Conservation (phyloP, 1,140 invertebrate species). For the Lucilia sericata region DNA sequence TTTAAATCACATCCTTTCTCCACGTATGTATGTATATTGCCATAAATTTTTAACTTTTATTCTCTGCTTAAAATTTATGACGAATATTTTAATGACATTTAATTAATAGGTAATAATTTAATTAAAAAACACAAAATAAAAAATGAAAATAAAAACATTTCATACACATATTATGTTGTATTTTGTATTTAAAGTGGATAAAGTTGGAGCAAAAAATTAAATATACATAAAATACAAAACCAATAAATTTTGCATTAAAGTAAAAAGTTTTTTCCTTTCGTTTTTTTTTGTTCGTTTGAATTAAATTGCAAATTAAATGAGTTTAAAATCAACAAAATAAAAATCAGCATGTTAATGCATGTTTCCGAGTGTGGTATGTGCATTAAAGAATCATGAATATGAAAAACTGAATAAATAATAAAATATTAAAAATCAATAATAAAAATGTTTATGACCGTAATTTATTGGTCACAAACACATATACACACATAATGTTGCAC, state of each 20-base stretch:
- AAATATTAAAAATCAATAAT: constrained; percentile 9
- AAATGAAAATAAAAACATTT: background rate
- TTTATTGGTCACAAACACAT: background rate
- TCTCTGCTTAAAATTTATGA: constrained; percentile 21
- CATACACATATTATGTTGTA: background rate
- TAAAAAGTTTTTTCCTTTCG: background rate
- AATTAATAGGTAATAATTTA: constrained; percentile 25
- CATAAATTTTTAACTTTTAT: background rate
- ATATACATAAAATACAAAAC: background rate
- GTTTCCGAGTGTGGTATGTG: background rate
- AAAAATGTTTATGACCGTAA: background rate
- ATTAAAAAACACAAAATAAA: background rate
- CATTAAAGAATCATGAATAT: background rate
- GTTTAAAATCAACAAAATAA: constrained; percentile 19
- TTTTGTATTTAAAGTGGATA: no score
- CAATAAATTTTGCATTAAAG: background rate
- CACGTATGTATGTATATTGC: no score
- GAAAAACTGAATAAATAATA: background rate
- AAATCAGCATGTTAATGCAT: background rate
- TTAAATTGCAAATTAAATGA: constrained; percentile 12
- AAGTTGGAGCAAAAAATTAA: no score
- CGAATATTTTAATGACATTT: constrained; percentile 27
- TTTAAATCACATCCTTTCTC: background rate
- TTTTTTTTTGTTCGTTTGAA: background rate
- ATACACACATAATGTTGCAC: background rate